Base-by-base conservation (phyloP, 2,797 vertebrate species). In the Anguilla pacifica region DNA sequence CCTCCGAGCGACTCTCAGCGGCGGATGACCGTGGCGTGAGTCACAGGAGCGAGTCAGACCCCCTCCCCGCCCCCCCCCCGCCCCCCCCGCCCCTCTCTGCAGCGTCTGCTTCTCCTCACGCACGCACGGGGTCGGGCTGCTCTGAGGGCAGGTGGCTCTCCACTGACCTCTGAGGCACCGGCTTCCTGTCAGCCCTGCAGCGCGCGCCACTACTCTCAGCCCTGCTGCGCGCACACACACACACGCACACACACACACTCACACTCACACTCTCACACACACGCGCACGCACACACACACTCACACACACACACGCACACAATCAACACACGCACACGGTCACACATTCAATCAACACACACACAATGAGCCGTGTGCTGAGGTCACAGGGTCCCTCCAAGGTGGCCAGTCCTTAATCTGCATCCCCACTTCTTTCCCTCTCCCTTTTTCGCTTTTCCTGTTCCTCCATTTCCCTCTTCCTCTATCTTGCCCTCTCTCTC, bases 1-100 rank as follows among this genome's bases (percentile, higher is more conserved):
- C 85, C 79, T 53, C 92, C 92, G 93, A 70, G 91, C 53, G 86
- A 70, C 67, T 72, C 87, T 95, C 93, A 94, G 84, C 95, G 94
- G 95, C 89, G 91, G 91, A 92, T 94, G 94, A 93, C 89, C 13
- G 85, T 81, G 85, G 70, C 82, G 85, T 19, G 39, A 84, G 82
- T 84, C 49, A 86, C 90, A 31, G 81, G 70, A 83, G 85, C 25
- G 39, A 84, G 82, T 84, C 49, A 86, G 46, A 51, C 55, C 55
- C 11, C 13, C 55, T 13, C n/a, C n/a, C n/a, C n/a, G n/a, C n/a
- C n/a, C n/a, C n/a, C n/a, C n/a, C 10, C 55, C 10, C 51, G 0
- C 88, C 35, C 55, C 88, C 79, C 83, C 89, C 15, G 15, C 59
- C 59, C 15, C 22, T 28, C 64, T 28, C 64, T 70, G 3, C 10